phyloP scores from a whole-genome alignment of 2,888 invertebrate genomes.

The Drosophila kokeensis region DNA sequence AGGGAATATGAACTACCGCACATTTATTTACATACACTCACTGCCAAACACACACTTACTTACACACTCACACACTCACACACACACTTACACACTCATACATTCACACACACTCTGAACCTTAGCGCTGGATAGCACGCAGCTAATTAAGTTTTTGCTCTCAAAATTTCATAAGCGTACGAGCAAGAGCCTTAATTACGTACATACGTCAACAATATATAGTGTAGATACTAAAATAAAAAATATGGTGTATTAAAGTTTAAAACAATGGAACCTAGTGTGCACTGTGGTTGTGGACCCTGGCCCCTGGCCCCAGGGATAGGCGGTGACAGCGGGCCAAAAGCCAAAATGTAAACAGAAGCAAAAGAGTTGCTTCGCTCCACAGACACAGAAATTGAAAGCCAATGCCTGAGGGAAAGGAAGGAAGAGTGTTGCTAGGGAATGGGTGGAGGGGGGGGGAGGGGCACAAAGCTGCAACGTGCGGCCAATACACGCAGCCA shows the following conservation, averaged over 20 bases:
- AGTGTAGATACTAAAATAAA: background rate
- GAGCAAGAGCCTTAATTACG: conserved; percentile 24
- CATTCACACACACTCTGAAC: conserved; percentile 21
- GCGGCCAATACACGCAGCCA: conserved; percentile 20
- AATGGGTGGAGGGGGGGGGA: background rate
- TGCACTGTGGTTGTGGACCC: conserved; percentile 10
- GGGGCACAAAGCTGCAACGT: conserved; percentile 25
- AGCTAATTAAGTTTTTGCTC: conserved; percentile 38
- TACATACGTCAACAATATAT: background rate
- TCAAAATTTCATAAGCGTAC: conserved; percentile 53
- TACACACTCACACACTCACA: conserved; percentile 21
- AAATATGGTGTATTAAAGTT: conserved; percentile 43
- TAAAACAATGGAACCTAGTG: conserved; percentile 61
- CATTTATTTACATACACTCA: conserved; percentile 8
- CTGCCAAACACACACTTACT: no score
- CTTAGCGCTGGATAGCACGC: conserved; percentile 33
- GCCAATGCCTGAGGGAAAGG: conserved; percentile 35
- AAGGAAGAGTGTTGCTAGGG: background rate
- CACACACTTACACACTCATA: background rate
- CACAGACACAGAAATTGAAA: conserved; percentile 51
- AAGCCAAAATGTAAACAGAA: conserved; percentile 50
- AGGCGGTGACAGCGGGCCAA: conserved; percentile 14
- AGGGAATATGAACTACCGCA: conserved; percentile 25
- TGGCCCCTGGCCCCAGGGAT: background rate
- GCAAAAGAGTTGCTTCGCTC: conserved; percentile 38